Evolutionary conservation across 2,888 invertebrate species (phyloP).

Genomic region (Drosophila planitibia): DNA sequence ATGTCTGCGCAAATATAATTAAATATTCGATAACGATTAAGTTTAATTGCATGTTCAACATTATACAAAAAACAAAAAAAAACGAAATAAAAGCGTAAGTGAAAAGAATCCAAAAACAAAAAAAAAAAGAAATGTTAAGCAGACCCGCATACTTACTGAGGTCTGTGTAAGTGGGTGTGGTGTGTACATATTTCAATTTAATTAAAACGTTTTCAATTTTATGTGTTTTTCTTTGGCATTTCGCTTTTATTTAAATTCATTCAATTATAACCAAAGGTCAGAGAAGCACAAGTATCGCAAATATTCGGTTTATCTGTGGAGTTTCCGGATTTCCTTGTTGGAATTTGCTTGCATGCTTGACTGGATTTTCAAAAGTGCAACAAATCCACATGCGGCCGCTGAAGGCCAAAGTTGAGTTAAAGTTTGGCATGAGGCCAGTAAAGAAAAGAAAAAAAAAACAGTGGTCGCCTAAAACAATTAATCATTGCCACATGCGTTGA

Average conservation of each 20-base stretch:
- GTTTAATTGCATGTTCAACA: conserved; percentile 58
- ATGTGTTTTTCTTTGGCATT: conserved; percentile 31
- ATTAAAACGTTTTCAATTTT: conserved; percentile 62
- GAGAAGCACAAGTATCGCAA: conserved; percentile 19
- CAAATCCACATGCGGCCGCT: conserved; percentile 31
- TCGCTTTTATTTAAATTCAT: conserved; percentile 35
- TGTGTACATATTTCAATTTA: conserved; percentile 59
- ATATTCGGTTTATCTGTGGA: conserved; percentile 37
- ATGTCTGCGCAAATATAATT: conserved; percentile 54
- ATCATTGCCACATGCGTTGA: conserved; percentile 65
- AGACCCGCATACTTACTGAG: not conserved
- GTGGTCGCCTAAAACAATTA: conserved; percentile 53
- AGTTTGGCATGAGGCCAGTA: conserved; percentile 40
- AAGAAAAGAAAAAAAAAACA: not conserved
- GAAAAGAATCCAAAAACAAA: not conserved
- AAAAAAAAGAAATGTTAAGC: conserved; percentile 15
- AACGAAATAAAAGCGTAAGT: conserved; percentile 24
- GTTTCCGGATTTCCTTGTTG: not conserved
- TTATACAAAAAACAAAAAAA: conserved; percentile 10
- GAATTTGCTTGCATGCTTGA: conserved; percentile 22
- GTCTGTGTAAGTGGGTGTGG: not conserved
- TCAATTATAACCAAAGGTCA: conserved; percentile 44
- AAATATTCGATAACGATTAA: conserved; percentile 62
- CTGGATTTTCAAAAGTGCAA: conserved; percentile 41
- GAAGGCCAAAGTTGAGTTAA: conserved; percentile 55